A percentile compares a stretch with the other conserved stretches of the same genome.
These are phyloP conservation scores for Bothrops jararaca DNA, from an alignment of 2,113 vertebrate species.

Conservation along the genomic window DNA sequence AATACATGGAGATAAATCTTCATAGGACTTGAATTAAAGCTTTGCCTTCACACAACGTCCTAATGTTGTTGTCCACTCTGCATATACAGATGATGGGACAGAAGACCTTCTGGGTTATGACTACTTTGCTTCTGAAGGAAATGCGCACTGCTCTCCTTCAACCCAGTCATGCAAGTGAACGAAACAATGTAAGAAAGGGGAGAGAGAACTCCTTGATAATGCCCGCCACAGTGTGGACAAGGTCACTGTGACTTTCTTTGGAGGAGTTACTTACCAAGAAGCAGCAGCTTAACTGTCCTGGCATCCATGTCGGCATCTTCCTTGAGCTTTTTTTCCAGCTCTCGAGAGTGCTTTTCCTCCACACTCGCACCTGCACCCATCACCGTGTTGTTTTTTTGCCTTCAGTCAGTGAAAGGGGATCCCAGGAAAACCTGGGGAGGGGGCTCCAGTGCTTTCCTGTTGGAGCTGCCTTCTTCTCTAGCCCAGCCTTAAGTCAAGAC, in stretches of 20 bases:
- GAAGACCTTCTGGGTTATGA: not conserved
- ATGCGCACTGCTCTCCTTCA: not conserved
- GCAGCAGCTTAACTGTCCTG: constrained; percentile 94
- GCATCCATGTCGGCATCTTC: constrained; percentile 95
- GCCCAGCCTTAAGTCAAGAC: not conserved
- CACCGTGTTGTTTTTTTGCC: constrained; percentile 44
- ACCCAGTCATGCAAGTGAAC: not conserved
- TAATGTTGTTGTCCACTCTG: not conserved
- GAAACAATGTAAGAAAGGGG: not conserved
- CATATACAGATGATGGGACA: not conserved
- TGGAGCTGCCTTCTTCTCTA: not conserved
- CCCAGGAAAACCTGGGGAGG: constrained; percentile 26
- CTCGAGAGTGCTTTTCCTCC: constrained; percentile 92
- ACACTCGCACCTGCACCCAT: constrained; percentile 96
- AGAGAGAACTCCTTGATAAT: not conserved
- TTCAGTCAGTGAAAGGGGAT: constrained; percentile 44
- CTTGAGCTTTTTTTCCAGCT: constrained; percentile 96
- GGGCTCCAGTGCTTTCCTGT: constrained; percentile 32
- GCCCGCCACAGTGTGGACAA: not conserved
- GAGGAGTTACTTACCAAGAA: constrained; percentile 81
- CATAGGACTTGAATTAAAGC: not conserved
- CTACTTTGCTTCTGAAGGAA: not conserved
- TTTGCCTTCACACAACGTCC: not conserved
- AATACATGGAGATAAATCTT: not conserved
- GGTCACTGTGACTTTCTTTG: not conserved